phyloP scores from a whole-genome alignment of 2,888 invertebrate genomes.

The Nomada fucata region DNA sequence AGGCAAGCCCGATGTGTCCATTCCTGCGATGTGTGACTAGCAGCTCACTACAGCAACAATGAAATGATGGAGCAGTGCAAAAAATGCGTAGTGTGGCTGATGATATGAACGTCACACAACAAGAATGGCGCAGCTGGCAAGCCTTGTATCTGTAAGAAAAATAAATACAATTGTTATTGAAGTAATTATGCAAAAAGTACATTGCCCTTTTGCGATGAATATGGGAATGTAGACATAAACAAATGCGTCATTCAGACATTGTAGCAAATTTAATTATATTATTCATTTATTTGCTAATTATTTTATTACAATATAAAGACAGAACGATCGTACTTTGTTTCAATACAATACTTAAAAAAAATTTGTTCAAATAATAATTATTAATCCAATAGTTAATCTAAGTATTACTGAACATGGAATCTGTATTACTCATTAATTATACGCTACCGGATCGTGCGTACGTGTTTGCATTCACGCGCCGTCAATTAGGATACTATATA shows the following conservation, averaged over 20 bases:
- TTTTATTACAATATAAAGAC: background rate
- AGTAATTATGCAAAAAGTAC: background rate
- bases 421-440: background rate
- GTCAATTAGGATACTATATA: background rate
- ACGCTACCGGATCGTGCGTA: background rate
- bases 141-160: constrained; percentile 81
- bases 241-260: too few species aligned
- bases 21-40: constrained; percentile 82
- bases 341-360: background rate
- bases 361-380: background rate
- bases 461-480: constrained; percentile 18
- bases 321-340: background rate
- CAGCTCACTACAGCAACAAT: constrained; percentile 72
- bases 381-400: background rate
- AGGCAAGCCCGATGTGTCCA: constrained; percentile 83
- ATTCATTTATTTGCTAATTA: constrained; percentile 1
- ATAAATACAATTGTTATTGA: constrained; percentile 6
- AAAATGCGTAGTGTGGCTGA: constrained; percentile 75
- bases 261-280: background rate
- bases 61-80: constrained; percentile 66
- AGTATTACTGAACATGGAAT: background rate
- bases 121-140: constrained; percentile 84
- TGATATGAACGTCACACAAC: constrained; percentile 79
- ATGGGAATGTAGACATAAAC: background rate
- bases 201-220: background rate